Percentiles rank a stretch among this genome's conserved stretches.
Evolutionary conservation across 2,113 vertebrate genomes (phyloP).

Genomic region (Leucopsar rothschildi): DNA sequence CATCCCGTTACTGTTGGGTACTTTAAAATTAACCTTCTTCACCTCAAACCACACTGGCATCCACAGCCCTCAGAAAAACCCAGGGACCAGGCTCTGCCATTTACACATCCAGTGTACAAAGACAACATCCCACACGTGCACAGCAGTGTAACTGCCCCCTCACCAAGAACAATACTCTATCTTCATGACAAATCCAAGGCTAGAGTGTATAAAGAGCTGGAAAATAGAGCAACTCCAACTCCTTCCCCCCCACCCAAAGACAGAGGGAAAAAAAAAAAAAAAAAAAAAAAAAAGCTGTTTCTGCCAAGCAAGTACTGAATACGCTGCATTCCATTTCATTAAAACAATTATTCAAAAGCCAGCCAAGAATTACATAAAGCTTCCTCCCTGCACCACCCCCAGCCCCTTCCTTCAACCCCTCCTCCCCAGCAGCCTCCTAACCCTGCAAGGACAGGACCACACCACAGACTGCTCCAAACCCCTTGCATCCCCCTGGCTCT

Average conservation of each 20-base stretch:
- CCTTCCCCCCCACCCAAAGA: not conserved
- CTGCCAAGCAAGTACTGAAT: constrained; percentile 72
- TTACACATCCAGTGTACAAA: not conserved
- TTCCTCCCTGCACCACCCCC: constrained; percentile 72
- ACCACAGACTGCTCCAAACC: fast-evolving
- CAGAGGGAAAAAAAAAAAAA: not conserved
- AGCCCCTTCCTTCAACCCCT: constrained; percentile 19
- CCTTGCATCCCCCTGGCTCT: not conserved
- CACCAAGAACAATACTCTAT: not conserved
- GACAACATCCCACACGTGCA: not conserved
- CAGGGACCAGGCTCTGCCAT: not conserved
- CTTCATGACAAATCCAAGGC: not conserved
- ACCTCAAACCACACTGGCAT: not conserved
- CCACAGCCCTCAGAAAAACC: not conserved
- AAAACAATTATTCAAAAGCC: constrained; percentile 79
- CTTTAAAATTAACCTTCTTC: not conserved
- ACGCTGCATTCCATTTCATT: constrained; percentile 80
- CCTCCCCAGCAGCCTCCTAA: not conserved
- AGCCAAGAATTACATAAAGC: constrained; percentile 81
- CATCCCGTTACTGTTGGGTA: not conserved
- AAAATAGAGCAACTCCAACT: not conserved
- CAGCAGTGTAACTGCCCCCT: not conserved
- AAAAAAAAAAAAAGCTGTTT: constrained; percentile 18
- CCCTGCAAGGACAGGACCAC: not conserved
- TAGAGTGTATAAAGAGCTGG: not conserved